Base-by-base conservation (phyloP, 2,113 vertebrate species). In the Zosterops lateralis region DNA sequence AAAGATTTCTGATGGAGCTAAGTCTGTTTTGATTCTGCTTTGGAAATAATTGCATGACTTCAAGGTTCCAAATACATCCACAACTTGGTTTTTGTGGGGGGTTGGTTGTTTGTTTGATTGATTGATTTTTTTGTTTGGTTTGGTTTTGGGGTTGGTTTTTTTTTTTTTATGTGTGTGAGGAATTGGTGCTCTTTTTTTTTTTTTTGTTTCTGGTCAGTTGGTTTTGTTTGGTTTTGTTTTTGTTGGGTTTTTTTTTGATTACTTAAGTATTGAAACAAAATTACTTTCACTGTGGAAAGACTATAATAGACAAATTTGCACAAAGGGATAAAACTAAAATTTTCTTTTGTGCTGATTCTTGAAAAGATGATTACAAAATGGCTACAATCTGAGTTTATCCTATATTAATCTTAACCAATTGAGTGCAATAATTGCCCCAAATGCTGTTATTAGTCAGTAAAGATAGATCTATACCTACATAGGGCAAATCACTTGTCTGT, bases 41-140 rank as follows among this genome's bases (percentile, higher is more conserved):
- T 87, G 38, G 42, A 76, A 36, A 65, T 22, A 70, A 32, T 3
- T 78, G 14, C n/a, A 6, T 54, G 8, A 85, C 12, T 61, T 82
- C 36, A 48, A 54, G 54, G 36, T 12, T 68, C 13, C 7, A 51
- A 29, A n/a, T 56, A 50, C 5, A 34, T 75, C 24, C 26, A 32
- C 11, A 51, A 11, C 5, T 70, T 0, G 0, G 2, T 16, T 38
- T 60, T 20, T 29, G 19, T 34, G 47, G 28, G 22, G 5, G 7
- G 25, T 25, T 48, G 47, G 22, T 25, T 22, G 21, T 48, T 48
- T 48, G 47, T 21, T 70, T 22, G 14, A 8, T 22, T 22, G 11
- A 7, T 48, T 32, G 40, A 13, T 12, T 22, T 6, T 7, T 48
- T 25, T 71, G 22, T 31, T 50, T 50, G 38, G 13, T 25, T 57